Conservation (phyloP, 1,140 invertebrate genomes). For the Arion vulgaris region DNA sequence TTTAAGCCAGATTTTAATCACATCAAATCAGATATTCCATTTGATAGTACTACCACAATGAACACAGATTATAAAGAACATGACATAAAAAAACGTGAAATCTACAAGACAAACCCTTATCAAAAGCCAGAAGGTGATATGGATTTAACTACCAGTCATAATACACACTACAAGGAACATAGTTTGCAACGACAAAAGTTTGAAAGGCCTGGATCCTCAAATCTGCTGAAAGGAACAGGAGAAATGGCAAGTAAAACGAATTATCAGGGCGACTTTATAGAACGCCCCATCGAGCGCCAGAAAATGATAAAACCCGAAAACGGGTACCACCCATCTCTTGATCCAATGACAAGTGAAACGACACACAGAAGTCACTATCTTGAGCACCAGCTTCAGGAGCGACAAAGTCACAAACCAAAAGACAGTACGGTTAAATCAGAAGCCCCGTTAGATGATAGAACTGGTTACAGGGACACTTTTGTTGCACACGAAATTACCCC, state of each 20-base stretch:
- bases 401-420: constrained; percentile 37
- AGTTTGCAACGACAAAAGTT: constrained; percentile 10
- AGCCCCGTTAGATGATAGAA: constrained; percentile 34
- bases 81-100: constrained; percentile 20
- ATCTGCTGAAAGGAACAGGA: constrained; percentile 40
- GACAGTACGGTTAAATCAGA: constrained; percentile 22
- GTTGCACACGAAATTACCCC: constrained; percentile 37
- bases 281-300: not conserved
- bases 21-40: constrained; percentile 38
- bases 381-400: constrained; percentile 20
- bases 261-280: constrained; percentile 41
- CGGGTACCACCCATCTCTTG: constrained; percentile 37
- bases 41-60: constrained; percentile 40
- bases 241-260: constrained; percentile 39
- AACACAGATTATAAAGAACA: constrained; percentile 33
- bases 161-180: constrained; percentile 56
- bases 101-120: constrained; percentile 36
- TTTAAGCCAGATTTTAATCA: constrained; percentile 26
- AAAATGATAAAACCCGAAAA: constrained; percentile 33
- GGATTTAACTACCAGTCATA: constrained; percentile 52
- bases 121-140: constrained; percentile 42
- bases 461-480: constrained; percentile 38
- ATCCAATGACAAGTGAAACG: constrained; percentile 33
- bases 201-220: constrained; percentile 43
- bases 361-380: constrained; percentile 38